Evolutionary conservation across 1,140 invertebrate genomes (phyloP), one percentile per base, ranked within the genome.

Genomic region (Drosophila hydei): DNA sequence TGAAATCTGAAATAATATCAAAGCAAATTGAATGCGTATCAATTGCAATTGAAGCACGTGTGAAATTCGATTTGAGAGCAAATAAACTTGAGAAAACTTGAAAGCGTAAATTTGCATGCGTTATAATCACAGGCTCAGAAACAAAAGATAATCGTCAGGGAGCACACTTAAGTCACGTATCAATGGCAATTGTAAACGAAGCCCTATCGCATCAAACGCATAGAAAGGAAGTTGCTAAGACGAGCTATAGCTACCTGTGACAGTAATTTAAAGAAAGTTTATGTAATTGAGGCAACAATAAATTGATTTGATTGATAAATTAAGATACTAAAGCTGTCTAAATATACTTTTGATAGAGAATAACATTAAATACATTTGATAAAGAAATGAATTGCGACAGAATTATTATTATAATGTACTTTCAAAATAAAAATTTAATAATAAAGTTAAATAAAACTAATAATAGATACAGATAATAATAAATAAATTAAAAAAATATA

Each of bases 1-100:
- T 71, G 68, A 75, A 75, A 75, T 65, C 47, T 63, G 72, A 75
- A 75, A 71, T 71, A 54, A 71, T 75, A 71, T 70, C 54, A 75
- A 75, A 75, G 67, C 38, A 48, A 48, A 59, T 40, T 25, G 7
- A 71, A 56, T 36, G 42, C 68, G 61, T 65, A 42, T 71, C 68
- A 50, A 65, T 58, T 65, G 45, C 61, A 70, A 56, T 54, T 64
- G 61, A 14, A 18, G 56, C 45, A 71, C 68, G 68, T 71, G 68
- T 71, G 68, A 65, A 71, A 65, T 71, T 43, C 18, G 68, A 65
- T 64, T 48, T 30, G 33, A 16, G 14, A 30, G 52, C 54, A 30
- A 6, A 42, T 42, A 14, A 14, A 16, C 11, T 40, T 23, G 36
- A 25, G 36, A 43, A 40, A 67, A 42, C 54, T 67, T 59, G 63